These are phyloP conservation scores for Lamellibrachia luymesi DNA, from an alignment of 1,140 invertebrate genomes.

Conservation along the genomic window DNA sequence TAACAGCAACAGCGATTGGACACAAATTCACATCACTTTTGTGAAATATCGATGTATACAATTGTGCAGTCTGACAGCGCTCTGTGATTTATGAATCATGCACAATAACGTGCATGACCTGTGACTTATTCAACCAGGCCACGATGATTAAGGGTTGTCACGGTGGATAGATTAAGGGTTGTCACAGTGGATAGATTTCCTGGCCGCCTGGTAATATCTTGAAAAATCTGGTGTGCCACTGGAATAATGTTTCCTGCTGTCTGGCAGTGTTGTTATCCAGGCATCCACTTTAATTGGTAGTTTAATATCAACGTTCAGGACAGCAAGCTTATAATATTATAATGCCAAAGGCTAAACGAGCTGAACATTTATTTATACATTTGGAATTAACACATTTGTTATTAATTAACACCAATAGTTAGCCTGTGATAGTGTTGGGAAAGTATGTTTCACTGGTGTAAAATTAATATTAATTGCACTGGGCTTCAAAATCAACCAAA, in stretches of 20 bases:
- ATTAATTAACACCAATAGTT: too few species aligned
- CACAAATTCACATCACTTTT: not conserved
- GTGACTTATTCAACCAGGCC: not conserved
- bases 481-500: not conserved
- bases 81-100: not conserved
- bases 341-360: not conserved
- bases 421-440: too few species aligned
- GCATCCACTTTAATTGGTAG: not conserved
- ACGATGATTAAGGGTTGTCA: not conserved
- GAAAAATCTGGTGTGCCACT: not conserved
- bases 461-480: not conserved
- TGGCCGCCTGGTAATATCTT: not conserved
- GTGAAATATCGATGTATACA: not conserved
- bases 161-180: not conserved
- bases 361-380: too few species aligned
- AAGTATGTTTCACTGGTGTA: too few species aligned
- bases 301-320: not conserved
- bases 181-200: not conserved
- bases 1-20: not conserved
- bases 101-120: not conserved
- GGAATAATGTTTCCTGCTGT: not conserved
- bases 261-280: not conserved
- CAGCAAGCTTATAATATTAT: not conserved
- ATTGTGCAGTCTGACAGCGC: not conserved
- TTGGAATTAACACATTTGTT: too few species aligned